phyloP scores from a whole-genome alignment of 2,888 invertebrate genomes.

The Drosophila leonis region DNA sequence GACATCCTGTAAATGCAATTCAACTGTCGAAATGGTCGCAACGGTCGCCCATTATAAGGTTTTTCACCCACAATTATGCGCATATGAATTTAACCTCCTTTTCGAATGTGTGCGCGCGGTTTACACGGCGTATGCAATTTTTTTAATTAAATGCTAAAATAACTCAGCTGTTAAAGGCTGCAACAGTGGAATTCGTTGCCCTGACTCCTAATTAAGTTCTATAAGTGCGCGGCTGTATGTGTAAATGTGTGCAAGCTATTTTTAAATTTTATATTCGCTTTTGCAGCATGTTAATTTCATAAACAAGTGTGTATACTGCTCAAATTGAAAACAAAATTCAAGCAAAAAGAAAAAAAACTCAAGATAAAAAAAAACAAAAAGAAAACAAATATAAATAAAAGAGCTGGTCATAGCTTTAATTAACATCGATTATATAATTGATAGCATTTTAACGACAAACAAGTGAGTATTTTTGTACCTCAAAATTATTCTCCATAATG shows the following conservation, averaged over 20 bases:
- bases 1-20: slow-evolving; percentile 20
- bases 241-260: slow-evolving; percentile 1
- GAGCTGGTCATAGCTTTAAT: background rate
- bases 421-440: slow-evolving; percentile 20
- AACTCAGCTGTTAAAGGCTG: slow-evolving; percentile 31
- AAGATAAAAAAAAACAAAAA: background rate
- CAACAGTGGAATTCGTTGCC: slow-evolving; percentile 13
- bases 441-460: slow-evolving; percentile 7
- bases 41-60: slow-evolving; percentile 12
- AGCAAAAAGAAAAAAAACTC: background rate
- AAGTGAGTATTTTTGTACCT: slow-evolving; percentile 36
- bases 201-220: slow-evolving; percentile 18
- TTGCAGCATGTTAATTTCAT: slow-evolving; percentile 8
- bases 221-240: background rate
- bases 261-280: slow-evolving; percentile 11
- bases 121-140: slow-evolving; percentile 35
- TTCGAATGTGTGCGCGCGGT: background rate
- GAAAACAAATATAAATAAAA: slow-evolving; percentile 2
- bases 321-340: slow-evolving; percentile 5
- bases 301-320: slow-evolving; percentile 9
- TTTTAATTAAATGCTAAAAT: slow-evolving; percentile 45
- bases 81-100: slow-evolving; percentile 52
- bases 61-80: slow-evolving; percentile 38
- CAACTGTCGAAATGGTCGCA: slow-evolving; percentile 11
- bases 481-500: background rate